These are phyloP conservation scores for Eretmodus cyanostictus DNA, from an alignment of 2,113 vertebrate species.

Conservation along the genomic window DNA sequence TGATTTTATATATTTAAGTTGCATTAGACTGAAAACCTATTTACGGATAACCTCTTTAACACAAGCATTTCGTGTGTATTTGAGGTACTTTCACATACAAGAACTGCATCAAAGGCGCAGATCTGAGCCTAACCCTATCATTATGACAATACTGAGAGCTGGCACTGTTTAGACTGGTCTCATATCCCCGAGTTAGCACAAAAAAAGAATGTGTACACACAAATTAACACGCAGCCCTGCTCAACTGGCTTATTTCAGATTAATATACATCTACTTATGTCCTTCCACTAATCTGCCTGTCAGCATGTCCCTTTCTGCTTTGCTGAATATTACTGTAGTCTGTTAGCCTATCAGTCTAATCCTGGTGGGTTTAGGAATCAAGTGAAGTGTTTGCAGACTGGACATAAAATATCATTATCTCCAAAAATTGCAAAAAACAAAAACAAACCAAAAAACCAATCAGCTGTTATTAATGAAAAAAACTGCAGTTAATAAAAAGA, in stretches of 20 bases:
- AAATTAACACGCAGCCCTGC: background rate
- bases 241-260: slow-evolving; percentile 36
- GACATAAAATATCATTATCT: background rate
- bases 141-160: background rate
- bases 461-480: background rate
- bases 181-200: slow-evolving; percentile 1
- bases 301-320: background rate
- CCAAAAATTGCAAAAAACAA: background rate
- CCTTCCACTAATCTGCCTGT: slow-evolving; percentile 25
- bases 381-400: background rate
- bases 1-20: background rate
- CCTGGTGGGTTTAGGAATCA: background rate
- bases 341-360: background rate
- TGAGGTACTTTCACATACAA: background rate
- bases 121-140: background rate
- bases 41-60: background rate
- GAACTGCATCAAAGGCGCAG: background rate
- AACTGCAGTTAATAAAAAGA: background rate
- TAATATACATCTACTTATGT: slow-evolving; percentile 25
- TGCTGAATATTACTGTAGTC: background rate
- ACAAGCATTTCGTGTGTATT: background rate
- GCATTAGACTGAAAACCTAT: background rate
- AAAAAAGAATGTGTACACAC: background rate
- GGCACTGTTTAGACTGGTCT: background rate
- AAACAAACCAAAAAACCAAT: background rate